These are phyloP conservation scores for Brassicogethes aeneus DNA, from an alignment of 2,888 invertebrate species.

Conservation along the genomic window DNA sequence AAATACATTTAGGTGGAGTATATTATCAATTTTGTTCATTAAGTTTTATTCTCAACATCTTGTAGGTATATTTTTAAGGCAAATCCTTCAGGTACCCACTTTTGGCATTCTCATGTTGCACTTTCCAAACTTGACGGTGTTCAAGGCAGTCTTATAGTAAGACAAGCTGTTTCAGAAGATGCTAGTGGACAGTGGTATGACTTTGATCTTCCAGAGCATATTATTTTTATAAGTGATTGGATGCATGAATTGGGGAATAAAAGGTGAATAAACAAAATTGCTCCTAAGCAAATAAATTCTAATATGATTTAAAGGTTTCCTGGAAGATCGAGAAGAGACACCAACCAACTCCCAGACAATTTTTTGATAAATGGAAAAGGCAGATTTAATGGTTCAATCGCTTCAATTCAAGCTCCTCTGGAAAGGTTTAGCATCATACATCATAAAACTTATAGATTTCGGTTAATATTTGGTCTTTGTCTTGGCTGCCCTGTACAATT, in stretches of 20 bases:
- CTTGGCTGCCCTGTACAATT: conserved; percentile 77
- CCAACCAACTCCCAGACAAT: conserved; percentile 30
- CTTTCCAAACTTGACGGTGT: conserved; percentile 72
- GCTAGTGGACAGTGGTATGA: conserved; percentile 73
- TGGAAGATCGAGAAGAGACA: conserved; percentile 67
- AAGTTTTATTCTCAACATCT: too few species aligned
- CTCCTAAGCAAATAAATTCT: too few species aligned
- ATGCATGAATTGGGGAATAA: conserved; percentile 64
- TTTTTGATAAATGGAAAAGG: conserved; percentile 37
- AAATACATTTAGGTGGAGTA: too few species aligned
- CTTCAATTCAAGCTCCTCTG: conserved; percentile 72
- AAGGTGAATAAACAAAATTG: too few species aligned
- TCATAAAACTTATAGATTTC: conserved; percentile 70
- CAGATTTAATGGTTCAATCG: conserved; percentile 73
- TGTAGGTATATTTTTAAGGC: too few species aligned
- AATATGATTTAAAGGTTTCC: too few species aligned
- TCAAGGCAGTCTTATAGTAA: conserved; percentile 67
- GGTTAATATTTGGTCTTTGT: conserved; percentile 75
- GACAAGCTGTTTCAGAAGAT: conserved; percentile 68
- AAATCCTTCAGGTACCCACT: conserved; percentile 78
- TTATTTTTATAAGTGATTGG: conserved; percentile 73
- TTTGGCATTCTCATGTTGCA: conserved; percentile 82
- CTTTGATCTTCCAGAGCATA: conserved; percentile 74
- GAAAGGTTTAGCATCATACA: conserved; percentile 75
- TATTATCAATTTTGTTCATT: too few species aligned